Evolutionary conservation across 2,797 vertebrate species (phyloP).

Genomic region (Typhlichthys subterraneus): DNA sequence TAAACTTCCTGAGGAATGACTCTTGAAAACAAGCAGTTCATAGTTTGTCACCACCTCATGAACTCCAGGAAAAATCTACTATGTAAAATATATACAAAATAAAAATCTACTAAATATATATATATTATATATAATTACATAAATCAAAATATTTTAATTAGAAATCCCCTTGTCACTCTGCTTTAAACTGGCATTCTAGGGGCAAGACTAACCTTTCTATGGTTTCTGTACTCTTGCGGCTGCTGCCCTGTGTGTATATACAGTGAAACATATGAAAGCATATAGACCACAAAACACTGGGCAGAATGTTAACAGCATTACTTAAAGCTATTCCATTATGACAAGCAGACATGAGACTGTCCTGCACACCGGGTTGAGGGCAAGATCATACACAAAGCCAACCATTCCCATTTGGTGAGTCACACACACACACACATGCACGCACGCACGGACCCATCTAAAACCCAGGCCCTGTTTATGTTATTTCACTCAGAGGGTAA

Average conservation of each 20-base stretch:
- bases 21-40: neutral
- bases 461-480: conserved; percentile 33
- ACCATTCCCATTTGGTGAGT: conserved; percentile 64
- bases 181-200: too few species aligned
- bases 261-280: conserved; percentile 14
- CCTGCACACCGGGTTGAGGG: conserved; percentile 33
- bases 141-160: too few species aligned
- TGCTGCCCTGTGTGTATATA: conserved; percentile 44
- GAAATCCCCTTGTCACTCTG: too few species aligned
- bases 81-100: too few species aligned
- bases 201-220: neutral
- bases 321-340: conserved; percentile 21
- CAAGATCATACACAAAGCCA: conserved; percentile 53
- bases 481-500: conserved; percentile 29
- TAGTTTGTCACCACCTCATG: too few species aligned
- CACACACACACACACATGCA: conserved; percentile 43
- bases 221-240: neutral
- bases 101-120: too few species aligned
- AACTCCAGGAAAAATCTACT: too few species aligned
- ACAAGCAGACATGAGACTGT: conserved; percentile 34
- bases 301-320: conserved; percentile 31
- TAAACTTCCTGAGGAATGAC: too few species aligned
- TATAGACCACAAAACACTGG: conserved; percentile 23
- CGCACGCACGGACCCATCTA: conserved; percentile 29
- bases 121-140: too few species aligned